Conservation (phyloP, 2,888 invertebrate species). For the Acleris cristana region DNA sequence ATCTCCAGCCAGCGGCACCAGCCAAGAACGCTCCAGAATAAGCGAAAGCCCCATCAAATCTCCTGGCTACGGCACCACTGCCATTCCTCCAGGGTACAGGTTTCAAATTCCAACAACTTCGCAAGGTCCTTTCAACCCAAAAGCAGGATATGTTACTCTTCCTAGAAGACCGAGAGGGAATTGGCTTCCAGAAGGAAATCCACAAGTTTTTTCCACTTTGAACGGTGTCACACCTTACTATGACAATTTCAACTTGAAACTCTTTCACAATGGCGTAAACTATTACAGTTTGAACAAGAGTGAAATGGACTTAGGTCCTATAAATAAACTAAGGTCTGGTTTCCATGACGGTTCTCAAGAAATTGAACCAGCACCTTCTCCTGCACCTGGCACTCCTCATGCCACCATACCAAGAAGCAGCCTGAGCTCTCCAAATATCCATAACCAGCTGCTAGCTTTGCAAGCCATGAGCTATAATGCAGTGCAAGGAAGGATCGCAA, state of each 20-base stretch:
- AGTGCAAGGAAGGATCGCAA: conserved; percentile 46
- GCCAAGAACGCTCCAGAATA: conserved; percentile 45
- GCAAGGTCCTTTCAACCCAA: conserved; percentile 84
- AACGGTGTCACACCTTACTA: conserved; percentile 85
- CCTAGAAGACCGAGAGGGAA: conserved; percentile 90
- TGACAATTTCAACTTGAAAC: conserved; percentile 91
- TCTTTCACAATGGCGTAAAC: conserved; percentile 93
- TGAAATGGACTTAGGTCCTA: conserved; percentile 83
- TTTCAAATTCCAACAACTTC: conserved; percentile 87
- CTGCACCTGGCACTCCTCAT: conserved; percentile 80
- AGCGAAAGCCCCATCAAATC: conserved; percentile 70
- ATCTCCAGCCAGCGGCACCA: conserved; percentile 77
- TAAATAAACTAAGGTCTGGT: conserved; percentile 75
- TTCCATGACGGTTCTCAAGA: conserved; percentile 78
- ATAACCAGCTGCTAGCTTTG: conserved; percentile 75
- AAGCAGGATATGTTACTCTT: conserved; percentile 93
- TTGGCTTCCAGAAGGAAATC: conserved; percentile 85
- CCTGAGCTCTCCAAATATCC: conserved; percentile 79
- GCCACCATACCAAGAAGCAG: conserved; percentile 76
- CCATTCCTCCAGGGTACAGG: conserved; percentile 60
- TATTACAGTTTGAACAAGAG: conserved; percentile 90
- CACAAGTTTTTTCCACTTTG: conserved; percentile 70
- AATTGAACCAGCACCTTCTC: conserved; percentile 75
- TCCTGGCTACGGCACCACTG: conserved; percentile 64
- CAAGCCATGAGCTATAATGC: conserved; percentile 68